These are phyloP conservation scores for Clunio marinus DNA, from an alignment of 2,888 invertebrate species.

Conservation along the genomic window DNA sequence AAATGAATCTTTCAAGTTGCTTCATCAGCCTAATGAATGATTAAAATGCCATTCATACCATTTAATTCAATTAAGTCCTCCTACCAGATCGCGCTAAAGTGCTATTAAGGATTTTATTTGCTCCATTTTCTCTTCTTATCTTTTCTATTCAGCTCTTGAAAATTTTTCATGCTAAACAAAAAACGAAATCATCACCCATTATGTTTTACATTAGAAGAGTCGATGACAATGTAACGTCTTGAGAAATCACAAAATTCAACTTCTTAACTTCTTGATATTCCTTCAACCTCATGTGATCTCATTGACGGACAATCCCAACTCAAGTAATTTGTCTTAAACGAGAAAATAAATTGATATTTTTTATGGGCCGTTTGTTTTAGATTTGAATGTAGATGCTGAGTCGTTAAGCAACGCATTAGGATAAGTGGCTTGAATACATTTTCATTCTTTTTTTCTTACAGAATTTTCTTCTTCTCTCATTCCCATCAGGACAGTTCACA, in stretches of 20 bases:
- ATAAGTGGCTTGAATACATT: slow-evolving; percentile 29
- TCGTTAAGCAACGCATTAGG: slow-evolving; percentile 18
- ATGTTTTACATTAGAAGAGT: slow-evolving; percentile 7
- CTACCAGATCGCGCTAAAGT: slow-evolving; percentile 23
- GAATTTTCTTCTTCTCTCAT: background rate
- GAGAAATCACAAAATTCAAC: background rate
- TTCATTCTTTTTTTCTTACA: background rate
- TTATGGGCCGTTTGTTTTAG: slow-evolving; percentile 29
- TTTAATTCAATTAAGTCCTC: slow-evolving; percentile 37
- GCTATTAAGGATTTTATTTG: slow-evolving; percentile 35
- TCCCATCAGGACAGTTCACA: background rate
- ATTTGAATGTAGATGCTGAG: slow-evolving; percentile 21
- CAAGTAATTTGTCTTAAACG: slow-evolving; percentile 37
- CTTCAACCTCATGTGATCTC: background rate
- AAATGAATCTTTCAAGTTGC: slow-evolving; percentile 28
- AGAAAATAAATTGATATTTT: slow-evolving; percentile 32
- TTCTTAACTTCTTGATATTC: no score
- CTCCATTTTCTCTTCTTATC: slow-evolving; percentile 25
- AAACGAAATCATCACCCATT: slow-evolving; percentile 29
- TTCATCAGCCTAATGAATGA: slow-evolving; percentile 39
- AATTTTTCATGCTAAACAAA: slow-evolving; percentile 19
- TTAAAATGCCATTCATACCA: slow-evolving; percentile 39
- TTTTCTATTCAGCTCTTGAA: slow-evolving; percentile 25
- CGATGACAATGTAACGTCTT: background rate
- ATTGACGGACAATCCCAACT: background rate